Conservation (phyloP, 2,888 invertebrate genomes). For the Hyppa rectilinea region DNA sequence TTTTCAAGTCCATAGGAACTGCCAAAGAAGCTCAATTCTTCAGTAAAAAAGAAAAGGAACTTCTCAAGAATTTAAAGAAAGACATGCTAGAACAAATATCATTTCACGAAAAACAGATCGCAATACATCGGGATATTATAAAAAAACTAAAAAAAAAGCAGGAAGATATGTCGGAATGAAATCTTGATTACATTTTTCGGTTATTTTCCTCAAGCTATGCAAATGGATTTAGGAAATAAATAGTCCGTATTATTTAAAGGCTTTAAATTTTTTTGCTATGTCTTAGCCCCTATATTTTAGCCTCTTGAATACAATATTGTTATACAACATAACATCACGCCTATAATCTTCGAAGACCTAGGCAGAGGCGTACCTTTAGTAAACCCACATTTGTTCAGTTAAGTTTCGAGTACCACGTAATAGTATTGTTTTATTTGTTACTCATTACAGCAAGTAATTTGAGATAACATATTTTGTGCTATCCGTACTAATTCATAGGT, state of each 20-base stretch:
- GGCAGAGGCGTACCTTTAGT: no score
- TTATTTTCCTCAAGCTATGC: neutral
- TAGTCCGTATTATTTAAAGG: neutral
- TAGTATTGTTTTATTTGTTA: no score
- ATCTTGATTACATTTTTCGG: neutral
- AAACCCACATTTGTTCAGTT: no score
- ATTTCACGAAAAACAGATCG: slow-evolving; percentile 35
- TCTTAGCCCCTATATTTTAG: neutral
- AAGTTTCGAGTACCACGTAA: no score
- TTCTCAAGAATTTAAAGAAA: slow-evolving; percentile 1
- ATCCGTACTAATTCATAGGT: neutral
- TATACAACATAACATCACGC: no score
- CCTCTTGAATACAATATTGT: neutral
- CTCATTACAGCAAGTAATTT: neutral
- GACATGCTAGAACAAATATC: slow-evolving; percentile 6
- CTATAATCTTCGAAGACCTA: no score
- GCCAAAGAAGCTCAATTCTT: slow-evolving; percentile 38
- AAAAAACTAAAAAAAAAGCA: slow-evolving; percentile 17
- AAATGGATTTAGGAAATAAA: neutral
- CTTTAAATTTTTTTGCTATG: neutral
- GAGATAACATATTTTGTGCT: neutral
- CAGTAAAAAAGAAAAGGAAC: slow-evolving; percentile 3
- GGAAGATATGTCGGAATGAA: neutral
- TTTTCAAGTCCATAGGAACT: slow-evolving; percentile 14
- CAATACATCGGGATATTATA: slow-evolving; percentile 4